Conservation (phyloP, 2,113 vertebrate species). For the Atherinomorus stipes region DNA sequence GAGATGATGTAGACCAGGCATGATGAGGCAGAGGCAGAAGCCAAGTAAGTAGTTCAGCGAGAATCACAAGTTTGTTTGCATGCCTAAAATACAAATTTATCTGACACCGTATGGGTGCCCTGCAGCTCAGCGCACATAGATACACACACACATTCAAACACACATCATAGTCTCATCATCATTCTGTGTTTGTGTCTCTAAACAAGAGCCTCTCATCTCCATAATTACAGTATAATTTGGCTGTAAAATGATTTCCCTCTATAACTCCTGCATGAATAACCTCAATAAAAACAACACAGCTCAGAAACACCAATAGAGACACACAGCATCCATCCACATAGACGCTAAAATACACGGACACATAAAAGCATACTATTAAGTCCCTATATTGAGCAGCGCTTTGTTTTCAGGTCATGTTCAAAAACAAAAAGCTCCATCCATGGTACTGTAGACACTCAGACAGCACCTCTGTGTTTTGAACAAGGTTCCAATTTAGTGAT, state of each 20-base stretch:
- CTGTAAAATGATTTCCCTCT: slow-evolving; percentile 78
- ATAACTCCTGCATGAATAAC: slow-evolving; percentile 76
- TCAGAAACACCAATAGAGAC: slow-evolving; percentile 26
- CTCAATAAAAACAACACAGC: slow-evolving; percentile 68
- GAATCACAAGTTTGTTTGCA: slow-evolving; percentile 68
- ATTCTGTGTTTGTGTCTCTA: slow-evolving; percentile 70
- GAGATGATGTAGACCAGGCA: slow-evolving; percentile 16
- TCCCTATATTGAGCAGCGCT: neutral
- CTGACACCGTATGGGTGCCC: slow-evolving; percentile 57
- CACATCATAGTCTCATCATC: slow-evolving; percentile 55
- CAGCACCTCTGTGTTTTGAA: slow-evolving; percentile 20
- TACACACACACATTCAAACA: slow-evolving; percentile 34
- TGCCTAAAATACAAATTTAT: slow-evolving; percentile 60
- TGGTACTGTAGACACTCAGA: neutral
- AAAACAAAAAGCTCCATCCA: slow-evolving; percentile 16
- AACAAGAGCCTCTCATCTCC: slow-evolving; percentile 79
- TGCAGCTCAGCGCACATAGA: slow-evolving; percentile 34
- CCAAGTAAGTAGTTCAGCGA: slow-evolving; percentile 50
- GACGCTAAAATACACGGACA: slow-evolving; percentile 10
- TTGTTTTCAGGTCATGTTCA: slow-evolving; percentile 13
- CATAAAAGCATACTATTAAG: slow-evolving; percentile 6
- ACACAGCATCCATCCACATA: slow-evolving; percentile 12
- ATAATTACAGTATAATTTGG: slow-evolving; percentile 81
- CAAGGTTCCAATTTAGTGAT: slow-evolving; percentile 38
- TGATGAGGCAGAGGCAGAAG: slow-evolving; percentile 18